phyloP scores from a whole-genome alignment of 2,113 vertebrate genomes.

The Forbesichthys papilliferus region DNA sequence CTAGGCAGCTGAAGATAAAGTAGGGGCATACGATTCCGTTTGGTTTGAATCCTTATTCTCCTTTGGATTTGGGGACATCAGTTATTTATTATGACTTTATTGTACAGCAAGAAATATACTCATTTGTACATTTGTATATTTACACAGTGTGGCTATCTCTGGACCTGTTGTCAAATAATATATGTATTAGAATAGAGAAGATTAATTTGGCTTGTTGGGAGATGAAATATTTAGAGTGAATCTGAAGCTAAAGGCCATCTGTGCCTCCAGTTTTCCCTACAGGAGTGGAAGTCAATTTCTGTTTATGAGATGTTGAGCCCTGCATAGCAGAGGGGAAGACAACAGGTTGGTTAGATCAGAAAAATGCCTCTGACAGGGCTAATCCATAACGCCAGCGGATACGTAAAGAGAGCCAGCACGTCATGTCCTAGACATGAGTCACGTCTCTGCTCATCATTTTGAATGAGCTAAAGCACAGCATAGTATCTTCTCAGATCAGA shows the following conservation, averaged over 20 bases:
- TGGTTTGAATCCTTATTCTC: conserved; percentile 48
- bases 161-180: conserved; percentile 65
- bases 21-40: conserved; percentile 29
- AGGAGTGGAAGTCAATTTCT: conserved; percentile 71
- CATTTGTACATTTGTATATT: conserved; percentile 59
- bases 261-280: conserved; percentile 67
- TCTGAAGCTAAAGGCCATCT: conserved; percentile 71
- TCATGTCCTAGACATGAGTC: conserved; percentile 58
- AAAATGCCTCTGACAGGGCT: conserved; percentile 63
- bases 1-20: conserved; percentile 14
- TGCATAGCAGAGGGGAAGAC: conserved; percentile 56
- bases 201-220: conserved; percentile 69
- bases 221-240: conserved; percentile 72
- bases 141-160: conserved; percentile 50
- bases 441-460: conserved; percentile 44
- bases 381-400: conserved; percentile 64
- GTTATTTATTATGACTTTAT: conserved; percentile 61
- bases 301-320: conserved; percentile 64
- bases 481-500: conserved; percentile 51
- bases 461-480: conserved; percentile 54
- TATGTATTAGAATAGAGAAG: conserved; percentile 69
- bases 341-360: conserved; percentile 62
- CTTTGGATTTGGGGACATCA: conserved; percentile 64
- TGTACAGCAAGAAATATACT: conserved; percentile 56
- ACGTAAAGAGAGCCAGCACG: conserved; percentile 55